phyloP scores from a whole-genome alignment of 1,140 invertebrate genomes.

The Hestina assimilis region DNA sequence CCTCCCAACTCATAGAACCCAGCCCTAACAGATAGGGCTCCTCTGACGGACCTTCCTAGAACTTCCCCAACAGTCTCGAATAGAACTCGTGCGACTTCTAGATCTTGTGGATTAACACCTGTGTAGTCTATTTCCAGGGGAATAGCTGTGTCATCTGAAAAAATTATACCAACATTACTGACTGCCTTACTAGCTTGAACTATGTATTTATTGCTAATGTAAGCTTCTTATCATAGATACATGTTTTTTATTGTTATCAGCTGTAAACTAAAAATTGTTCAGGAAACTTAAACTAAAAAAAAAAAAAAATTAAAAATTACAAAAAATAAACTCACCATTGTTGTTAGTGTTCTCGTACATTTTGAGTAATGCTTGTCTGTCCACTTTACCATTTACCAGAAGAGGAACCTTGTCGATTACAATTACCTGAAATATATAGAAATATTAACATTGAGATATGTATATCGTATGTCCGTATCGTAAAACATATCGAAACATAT shows the following conservation, averaged over 20 bases:
- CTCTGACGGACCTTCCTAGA: conserved; percentile 81
- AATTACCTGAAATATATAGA: conserved; percentile 79
- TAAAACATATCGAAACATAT: too few relatives aligned
- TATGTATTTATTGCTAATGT: too few relatives aligned
- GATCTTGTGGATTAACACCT: conserved; percentile 79
- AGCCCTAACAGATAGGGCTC: conserved; percentile 79
- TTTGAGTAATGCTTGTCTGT: conserved; percentile 86
- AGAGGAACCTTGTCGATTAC: conserved; percentile 86
- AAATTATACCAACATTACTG: not conserved
- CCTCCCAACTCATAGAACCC: conserved; percentile 93
- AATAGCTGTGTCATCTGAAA: conserved; percentile 67
- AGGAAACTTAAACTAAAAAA: too few relatives aligned
- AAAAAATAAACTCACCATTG: conserved; percentile 71
- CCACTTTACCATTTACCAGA: conserved; percentile 91
- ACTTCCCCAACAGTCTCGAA: conserved; percentile 86
- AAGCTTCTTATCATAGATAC: too few relatives aligned
- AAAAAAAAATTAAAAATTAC: too few relatives aligned
- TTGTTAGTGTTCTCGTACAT: conserved; percentile 84
- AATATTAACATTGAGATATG: too few relatives aligned
- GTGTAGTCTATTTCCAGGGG: conserved; percentile 80
- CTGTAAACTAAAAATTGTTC: too few relatives aligned
- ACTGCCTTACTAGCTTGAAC: too few relatives aligned
- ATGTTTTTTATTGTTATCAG: too few relatives aligned
- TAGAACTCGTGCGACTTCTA: conserved; percentile 82
- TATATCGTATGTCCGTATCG: too few relatives aligned